Conservation (phyloP, 1,140 invertebrate species). For the Procambarus clarkii region DNA sequence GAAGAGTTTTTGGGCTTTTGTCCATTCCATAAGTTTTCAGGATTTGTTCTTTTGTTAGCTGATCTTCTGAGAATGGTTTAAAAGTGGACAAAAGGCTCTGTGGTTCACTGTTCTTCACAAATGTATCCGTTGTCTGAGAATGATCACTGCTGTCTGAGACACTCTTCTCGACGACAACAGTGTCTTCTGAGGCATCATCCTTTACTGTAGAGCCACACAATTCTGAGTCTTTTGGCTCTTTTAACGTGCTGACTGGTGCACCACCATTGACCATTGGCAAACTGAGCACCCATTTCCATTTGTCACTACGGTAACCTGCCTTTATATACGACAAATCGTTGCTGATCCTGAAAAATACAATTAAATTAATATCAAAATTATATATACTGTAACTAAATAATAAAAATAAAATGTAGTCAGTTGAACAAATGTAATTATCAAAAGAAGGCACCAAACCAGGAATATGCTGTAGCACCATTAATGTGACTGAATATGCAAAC, state of each 20-base stretch:
- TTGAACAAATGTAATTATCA: too few relatives aligned
- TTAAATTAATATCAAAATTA: not conserved
- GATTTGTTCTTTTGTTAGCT: constrained; percentile 49
- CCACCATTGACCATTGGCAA: constrained; percentile 4
- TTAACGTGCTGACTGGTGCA: not conserved
- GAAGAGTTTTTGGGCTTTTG: constrained; percentile 60
- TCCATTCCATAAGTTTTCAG: constrained; percentile 59
- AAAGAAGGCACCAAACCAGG: too few relatives aligned
- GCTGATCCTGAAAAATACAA: constrained; percentile 53
- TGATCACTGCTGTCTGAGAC: not conserved
- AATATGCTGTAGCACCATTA: too few relatives aligned
- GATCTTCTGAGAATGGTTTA: constrained; percentile 41
- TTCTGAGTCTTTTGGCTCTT: not conserved
- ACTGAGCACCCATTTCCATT: constrained; percentile 70
- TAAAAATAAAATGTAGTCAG: too few relatives aligned
- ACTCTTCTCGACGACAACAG: not conserved
- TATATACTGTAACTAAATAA: too few relatives aligned
- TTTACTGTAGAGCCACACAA: not conserved
- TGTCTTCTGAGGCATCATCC: not conserved
- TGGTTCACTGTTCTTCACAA: not conserved
- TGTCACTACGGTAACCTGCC: constrained; percentile 61
- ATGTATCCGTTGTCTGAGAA: not conserved
- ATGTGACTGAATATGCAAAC: too few relatives aligned
- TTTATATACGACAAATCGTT: constrained; percentile 67
- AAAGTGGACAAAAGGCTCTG: not conserved